Percentiles rank a stretch among this genome's conserved stretches.
phyloP scores from a whole-genome alignment of 2,888 invertebrate genomes.

The Tetragnatha montana region DNA sequence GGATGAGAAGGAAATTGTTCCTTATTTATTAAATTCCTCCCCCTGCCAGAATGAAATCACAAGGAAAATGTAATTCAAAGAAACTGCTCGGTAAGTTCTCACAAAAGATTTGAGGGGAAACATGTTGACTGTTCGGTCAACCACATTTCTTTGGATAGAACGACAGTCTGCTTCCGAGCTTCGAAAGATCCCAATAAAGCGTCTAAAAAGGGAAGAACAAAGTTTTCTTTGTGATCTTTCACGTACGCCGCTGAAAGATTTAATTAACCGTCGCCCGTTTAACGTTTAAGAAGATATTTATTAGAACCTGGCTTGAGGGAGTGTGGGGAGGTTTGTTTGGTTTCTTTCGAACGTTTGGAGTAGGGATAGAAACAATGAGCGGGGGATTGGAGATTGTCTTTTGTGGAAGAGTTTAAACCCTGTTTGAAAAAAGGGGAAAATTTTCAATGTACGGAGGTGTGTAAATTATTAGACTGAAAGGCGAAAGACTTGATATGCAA shows the following conservation, averaged over 20 bases:
- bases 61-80: conserved; percentile 11
- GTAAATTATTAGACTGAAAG: no score
- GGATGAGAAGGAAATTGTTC: background rate
- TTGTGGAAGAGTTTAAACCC: no score
- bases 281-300: no score
- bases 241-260: background rate
- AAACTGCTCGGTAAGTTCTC: background rate
- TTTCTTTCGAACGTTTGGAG: no score
- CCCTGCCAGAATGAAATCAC: background rate
- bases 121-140: background rate
- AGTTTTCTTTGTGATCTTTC: background rate
- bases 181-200: background rate
- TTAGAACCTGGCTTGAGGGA: no score
- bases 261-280: background rate
- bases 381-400: no score
- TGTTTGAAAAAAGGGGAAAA: no score
- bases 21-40: background rate
- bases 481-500: no score
- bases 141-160: background rate
- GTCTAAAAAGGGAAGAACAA: background rate
- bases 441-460: no score
- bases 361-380: no score
- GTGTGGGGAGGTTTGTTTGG: no score
- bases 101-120: background rate
- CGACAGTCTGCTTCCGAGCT: background rate